A percentile compares a stretch with the other conserved stretches of the same genome.
Conservation (phyloP, 2,888 invertebrate genomes). For the Drosophila mercatorum region DNA sequence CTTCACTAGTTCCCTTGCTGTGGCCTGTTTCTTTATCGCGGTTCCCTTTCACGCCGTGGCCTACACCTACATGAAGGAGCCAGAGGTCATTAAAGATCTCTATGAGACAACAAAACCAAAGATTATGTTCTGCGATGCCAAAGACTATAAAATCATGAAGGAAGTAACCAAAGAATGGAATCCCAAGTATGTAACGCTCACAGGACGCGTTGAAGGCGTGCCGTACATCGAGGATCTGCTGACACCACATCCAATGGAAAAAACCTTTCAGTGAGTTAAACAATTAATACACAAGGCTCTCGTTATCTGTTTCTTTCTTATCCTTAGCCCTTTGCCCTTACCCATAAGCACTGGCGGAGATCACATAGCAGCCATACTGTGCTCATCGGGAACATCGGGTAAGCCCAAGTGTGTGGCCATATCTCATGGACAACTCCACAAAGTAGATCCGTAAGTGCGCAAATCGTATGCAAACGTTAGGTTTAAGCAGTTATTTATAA, state of each 20-base stretch:
- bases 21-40: slow-evolving; percentile 57
- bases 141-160: slow-evolving; percentile 55
- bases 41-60: slow-evolving; percentile 63
- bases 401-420: slow-evolving; percentile 66
- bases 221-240: slow-evolving; percentile 55
- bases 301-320: background rate
- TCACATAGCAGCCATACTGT: slow-evolving; percentile 62
- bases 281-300: too few species aligned
- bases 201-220: slow-evolving; percentile 55
- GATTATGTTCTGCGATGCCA: slow-evolving; percentile 68
- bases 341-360: slow-evolving; percentile 36
- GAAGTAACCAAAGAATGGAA: slow-evolving; percentile 54
- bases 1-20: slow-evolving; percentile 40
- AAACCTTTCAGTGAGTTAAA: slow-evolving; percentile 44
- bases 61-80: slow-evolving; percentile 48
- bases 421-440: slow-evolving; percentile 47
- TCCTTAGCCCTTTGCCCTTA: slow-evolving; percentile 35
- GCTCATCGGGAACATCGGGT: slow-evolving; percentile 78
- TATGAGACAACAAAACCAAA: slow-evolving; percentile 63
- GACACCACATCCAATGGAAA: slow-evolving; percentile 52
- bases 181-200: slow-evolving; percentile 52
- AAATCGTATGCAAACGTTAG: background rate
- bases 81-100: slow-evolving; percentile 44
- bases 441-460: slow-evolving; percentile 48
- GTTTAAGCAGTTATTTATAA: background rate